These are phyloP conservation scores for Lucilia cuprina DNA, from an alignment of 1,140 invertebrate genomes.

Conservation along the genomic window DNA sequence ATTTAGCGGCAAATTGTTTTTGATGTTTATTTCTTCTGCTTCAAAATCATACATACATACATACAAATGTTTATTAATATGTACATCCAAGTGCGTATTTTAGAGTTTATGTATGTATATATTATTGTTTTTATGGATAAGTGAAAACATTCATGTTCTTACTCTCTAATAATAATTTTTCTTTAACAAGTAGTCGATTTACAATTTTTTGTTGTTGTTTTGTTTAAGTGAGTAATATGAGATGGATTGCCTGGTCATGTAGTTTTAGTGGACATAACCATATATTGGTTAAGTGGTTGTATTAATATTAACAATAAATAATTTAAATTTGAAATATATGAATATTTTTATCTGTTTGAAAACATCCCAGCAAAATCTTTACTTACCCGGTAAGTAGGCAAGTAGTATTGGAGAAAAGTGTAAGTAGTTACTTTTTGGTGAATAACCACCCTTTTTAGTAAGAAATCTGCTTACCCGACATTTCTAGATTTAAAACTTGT, in stretches of 20 bases:
- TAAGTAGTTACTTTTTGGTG: too few species aligned
- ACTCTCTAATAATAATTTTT: background rate
- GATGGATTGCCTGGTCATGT: background rate
- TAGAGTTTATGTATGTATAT: background rate
- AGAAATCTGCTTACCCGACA: too few species aligned
- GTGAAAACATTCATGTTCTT: conserved; percentile 29
- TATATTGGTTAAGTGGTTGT: background rate
- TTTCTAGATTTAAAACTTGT: too few species aligned
- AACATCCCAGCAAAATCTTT: too few species aligned
- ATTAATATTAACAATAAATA: background rate
- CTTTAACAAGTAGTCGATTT: background rate
- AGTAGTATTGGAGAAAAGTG: too few species aligned
- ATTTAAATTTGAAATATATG: background rate
- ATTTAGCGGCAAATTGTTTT: background rate
- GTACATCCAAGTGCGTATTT: background rate
- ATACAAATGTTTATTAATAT: background rate
- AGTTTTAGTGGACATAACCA: background rate
- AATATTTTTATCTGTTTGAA: background rate
- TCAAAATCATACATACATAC: background rate
- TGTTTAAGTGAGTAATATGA: background rate
- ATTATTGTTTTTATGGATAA: background rate
- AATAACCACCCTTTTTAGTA: too few species aligned
- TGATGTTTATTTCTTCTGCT: conserved; percentile 18
- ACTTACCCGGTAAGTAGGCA: too few species aligned
- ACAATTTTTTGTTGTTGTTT: background rate